Percentiles rank a stretch among this genome's conserved stretches.
These are phyloP conservation scores for Drosophila koepferae DNA, from an alignment of 2,888 invertebrate species.

Conservation along the genomic window DNA sequence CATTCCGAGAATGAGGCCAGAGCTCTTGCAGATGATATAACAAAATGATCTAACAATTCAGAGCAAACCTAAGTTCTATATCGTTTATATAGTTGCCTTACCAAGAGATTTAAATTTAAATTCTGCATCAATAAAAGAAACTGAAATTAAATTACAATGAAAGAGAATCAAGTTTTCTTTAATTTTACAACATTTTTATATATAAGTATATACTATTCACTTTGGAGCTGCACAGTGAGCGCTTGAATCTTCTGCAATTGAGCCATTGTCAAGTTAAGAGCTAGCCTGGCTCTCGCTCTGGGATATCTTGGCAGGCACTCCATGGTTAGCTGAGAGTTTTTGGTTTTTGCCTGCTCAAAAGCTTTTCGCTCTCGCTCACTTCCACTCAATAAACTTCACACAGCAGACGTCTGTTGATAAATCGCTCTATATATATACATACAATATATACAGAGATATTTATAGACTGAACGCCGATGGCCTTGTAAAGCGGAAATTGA, in stretches of 20 bases:
- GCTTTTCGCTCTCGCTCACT: background rate
- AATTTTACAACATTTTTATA: no score
- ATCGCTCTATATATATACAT: background rate
- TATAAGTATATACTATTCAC: background rate
- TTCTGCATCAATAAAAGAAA: no score
- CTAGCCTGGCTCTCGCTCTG: background rate
- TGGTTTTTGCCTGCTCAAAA: background rate
- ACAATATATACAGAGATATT: background rate
- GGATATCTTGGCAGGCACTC: background rate
- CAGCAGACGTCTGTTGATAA: background rate
- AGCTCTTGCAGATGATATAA: no score
- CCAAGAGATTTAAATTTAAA: no score
- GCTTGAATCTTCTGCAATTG: background rate
- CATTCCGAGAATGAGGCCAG: no score
- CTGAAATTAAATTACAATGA: no score
- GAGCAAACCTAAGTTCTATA: no score
- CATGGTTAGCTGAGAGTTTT: background rate
- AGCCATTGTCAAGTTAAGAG: background rate
- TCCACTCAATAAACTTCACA: background rate
- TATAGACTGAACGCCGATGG: background rate
- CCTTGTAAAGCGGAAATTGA: slow-evolving; percentile 5
- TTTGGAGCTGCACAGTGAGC: background rate
- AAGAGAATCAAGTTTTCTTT: no score
- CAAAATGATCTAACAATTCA: no score
- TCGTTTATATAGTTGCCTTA: no score